Evolutionary conservation across 2,888 invertebrate species (phyloP), one percentile per base, ranked within the genome.

Genomic region (Macrostomum cliftonense): DNA sequence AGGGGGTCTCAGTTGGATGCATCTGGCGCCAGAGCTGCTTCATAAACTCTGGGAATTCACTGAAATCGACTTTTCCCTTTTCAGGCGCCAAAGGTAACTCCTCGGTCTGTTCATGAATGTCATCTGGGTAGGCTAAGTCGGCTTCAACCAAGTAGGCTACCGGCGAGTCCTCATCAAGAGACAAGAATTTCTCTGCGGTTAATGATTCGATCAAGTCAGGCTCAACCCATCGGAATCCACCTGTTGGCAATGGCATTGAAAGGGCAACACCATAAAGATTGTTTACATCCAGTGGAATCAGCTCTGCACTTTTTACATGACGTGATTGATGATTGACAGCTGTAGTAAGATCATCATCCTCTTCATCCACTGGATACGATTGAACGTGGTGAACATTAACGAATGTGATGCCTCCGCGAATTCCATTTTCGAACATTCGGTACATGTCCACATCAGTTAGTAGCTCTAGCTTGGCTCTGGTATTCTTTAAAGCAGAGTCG

Each of bases 241-340:
- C 50, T 38, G 53, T 53, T 11, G 62, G 60, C 28, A 63, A 47
- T 4, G 54, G 53, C 52, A 59, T 55, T 43, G 47, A 46, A 61
- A 65, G 62, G 13, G 61, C 58, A 52, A 57, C 61, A 47, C 59
- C 55, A 56, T 59, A 55, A 47, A 62, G 43, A 53, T 58, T 59
- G 54, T 59, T 60, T 13, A 58, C 58, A 53, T 49, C 49, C n/a
- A 59, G 40, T 51, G 54, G 21, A 51, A 53, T 46, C 19, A 50
- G 40, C 38, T 9, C 13, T 7, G 28, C 28, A 28, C 28, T 28
- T 28, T 28, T 28, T 28, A 9, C 5, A 28, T 4, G 28, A 4
- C n/a, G n/a, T n/a, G n/a, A n/a, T n/a, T n/a, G n/a, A n/a, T 28
- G 28, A 28, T 28, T 9, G 9, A 28, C 5, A 28, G n/a, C n/a